phyloP scores from a whole-genome alignment of 2,888 invertebrate species.

The Patella depressa region DNA sequence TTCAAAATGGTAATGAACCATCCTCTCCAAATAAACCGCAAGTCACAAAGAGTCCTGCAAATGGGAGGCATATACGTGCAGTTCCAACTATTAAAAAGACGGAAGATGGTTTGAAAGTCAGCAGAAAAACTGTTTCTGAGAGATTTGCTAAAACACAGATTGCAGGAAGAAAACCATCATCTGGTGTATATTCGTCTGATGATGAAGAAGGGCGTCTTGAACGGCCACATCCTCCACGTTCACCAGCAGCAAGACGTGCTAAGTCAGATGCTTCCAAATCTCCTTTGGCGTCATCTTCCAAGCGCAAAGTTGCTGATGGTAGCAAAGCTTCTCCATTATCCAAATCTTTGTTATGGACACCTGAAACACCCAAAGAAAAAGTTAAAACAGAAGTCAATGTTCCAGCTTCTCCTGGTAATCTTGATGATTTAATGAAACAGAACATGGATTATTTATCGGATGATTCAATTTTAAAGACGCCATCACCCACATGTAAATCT shows the following conservation, averaged over 20 bases:
- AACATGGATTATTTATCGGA: constrained; percentile 20
- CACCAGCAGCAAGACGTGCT: background rate
- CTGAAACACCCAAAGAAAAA: background rate
- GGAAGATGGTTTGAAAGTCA: background rate
- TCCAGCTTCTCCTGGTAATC: constrained; percentile 17
- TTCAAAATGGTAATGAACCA: background rate
- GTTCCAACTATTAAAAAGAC: background rate
- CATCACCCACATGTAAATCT: background rate
- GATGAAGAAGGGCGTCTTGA: background rate
- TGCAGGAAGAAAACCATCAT: background rate
- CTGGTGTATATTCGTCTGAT: background rate
- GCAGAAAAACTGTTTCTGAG: background rate
- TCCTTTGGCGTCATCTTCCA: background rate
- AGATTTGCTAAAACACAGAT: background rate
- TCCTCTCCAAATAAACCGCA: background rate
- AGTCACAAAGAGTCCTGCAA: background rate
- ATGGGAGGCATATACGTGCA: background rate
- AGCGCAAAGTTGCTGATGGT: background rate
- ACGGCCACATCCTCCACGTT: background rate
- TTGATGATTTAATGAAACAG: constrained; percentile 15
- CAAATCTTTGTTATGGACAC: background rate
- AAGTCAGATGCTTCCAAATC: background rate
- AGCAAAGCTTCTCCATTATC: background rate
- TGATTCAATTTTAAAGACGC: background rate
- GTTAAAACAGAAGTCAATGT: background rate